These are phyloP conservation scores for Nannoperca australis DNA, from an alignment of 2,797 vertebrate species.

Conservation along the genomic window DNA sequence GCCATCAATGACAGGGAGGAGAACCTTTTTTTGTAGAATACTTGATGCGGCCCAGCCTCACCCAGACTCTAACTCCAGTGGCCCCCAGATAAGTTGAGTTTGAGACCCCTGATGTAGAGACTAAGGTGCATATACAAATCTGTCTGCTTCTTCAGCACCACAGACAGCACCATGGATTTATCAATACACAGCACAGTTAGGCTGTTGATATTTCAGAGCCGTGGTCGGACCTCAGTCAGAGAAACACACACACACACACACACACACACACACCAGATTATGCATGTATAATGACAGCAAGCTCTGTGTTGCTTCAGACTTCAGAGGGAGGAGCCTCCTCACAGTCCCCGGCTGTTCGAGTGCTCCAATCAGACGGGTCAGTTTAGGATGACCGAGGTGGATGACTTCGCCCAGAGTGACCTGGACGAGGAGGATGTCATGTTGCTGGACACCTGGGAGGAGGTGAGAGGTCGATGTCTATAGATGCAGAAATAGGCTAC, in stretches of 20 bases:
- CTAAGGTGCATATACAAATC: too few species aligned
- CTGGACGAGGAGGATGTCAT: conserved; percentile 94
- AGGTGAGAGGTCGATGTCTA: conserved; percentile 82
- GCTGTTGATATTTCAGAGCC: too few species aligned
- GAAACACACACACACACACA: not conserved
- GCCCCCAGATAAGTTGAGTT: too few species aligned
- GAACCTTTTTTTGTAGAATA: too few species aligned
- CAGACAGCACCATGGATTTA: too few species aligned
- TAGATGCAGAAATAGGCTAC: not conserved
- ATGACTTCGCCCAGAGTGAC: conserved; percentile 89
- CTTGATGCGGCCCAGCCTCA: too few species aligned
- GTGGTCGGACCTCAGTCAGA: too few species aligned
- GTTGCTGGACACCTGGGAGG: conserved; percentile 95
- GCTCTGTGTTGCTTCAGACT: conserved; percentile 79
- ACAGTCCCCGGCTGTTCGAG: conserved; percentile 91
- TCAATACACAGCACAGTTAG: not conserved
- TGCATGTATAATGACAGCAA: conserved; percentile 1
- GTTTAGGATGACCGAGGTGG: conserved; percentile 91
- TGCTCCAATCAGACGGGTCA: conserved; percentile 93
- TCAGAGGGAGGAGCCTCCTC: conserved; percentile 79
- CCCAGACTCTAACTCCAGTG: too few species aligned
- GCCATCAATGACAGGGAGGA: too few species aligned
- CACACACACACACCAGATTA: conserved; percentile 25
- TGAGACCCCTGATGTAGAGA: too few species aligned
- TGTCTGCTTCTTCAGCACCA: too few species aligned